Evolutionary conservation across 2,888 invertebrate genomes (phyloP).

Genomic region (Dynastes tityus): DNA sequence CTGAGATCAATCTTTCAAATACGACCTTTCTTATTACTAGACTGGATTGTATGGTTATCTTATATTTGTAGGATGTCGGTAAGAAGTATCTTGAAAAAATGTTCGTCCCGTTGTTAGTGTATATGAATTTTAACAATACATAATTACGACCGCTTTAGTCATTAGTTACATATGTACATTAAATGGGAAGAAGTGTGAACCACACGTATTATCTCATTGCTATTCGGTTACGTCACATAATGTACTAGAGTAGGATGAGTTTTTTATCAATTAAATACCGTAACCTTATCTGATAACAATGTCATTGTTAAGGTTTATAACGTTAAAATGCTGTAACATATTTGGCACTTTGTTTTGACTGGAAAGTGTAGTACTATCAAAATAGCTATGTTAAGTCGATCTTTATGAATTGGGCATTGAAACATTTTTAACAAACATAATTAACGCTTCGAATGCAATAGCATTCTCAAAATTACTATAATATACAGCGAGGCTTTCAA

Average conservation of each 20-base stretch:
- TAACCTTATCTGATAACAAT: constrained; percentile 5
- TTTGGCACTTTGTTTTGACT: background rate
- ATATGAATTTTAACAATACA: no score
- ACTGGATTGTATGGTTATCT: no score
- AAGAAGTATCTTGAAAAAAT: no score
- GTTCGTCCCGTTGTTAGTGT: no score
- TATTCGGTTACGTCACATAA: background rate
- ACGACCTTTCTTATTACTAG: no score
- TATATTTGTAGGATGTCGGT: no score
- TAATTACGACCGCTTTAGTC: no score
- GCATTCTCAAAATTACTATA: background rate
- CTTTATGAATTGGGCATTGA: background rate
- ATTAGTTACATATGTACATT: background rate
- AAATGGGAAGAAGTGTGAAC: background rate
- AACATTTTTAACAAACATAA: background rate
- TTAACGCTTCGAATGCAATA: background rate
- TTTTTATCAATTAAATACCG: constrained; percentile 15
- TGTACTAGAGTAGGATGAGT: background rate
- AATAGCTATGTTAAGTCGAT: background rate
- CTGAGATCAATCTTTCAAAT: no score
- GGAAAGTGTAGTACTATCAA: background rate
- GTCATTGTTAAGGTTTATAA: constrained; percentile 2
- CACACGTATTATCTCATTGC: background rate
- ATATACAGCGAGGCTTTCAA: background rate
- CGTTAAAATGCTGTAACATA: background rate